Evolutionary conservation across 2,888 invertebrate genomes (phyloP), one percentile per base, ranked within the genome.

Genomic region (Drosophila pegasa): DNA sequence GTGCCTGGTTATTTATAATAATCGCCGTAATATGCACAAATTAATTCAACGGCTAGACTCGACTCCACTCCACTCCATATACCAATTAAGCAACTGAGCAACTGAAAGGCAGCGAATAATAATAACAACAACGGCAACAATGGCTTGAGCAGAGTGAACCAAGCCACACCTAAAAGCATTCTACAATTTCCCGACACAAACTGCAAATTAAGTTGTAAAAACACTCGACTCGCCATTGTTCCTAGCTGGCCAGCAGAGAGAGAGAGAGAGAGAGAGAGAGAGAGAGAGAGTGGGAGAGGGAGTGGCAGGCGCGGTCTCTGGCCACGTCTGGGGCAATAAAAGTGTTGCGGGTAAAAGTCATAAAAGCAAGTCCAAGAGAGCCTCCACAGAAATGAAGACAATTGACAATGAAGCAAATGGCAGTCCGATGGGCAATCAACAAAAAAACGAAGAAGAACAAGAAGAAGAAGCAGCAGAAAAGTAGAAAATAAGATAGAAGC

Each of bases 361-460:
- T 86, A 88, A 88, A 79, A 75, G 67, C 72, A 59, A 72, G 80
- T 64, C 78, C 65, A 62, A 62, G 57, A 62, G 57, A 69, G 45
- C 56, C 47, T 43, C 70, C 67, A 50, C 29, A 48, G 29, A 35
- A 67, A 81, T 70, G 75, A 62, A 81, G 69, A 80, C 88, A 88
- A 83, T 86, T 83, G 88, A 75, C 87, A 88, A 76, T 78, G 74
- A 83, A 80, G 75, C 84, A 88, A 86, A 86, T 85, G 73, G 80
- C 84, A 80, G 71, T 54, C 81, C 67, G 78, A 74, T 60, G 77
- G 66, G 66, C 73, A 61, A 75, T 75, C 57, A 60, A 59, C n/a
- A 55, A 57, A 20, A 51, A 29, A 33, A 41, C 33, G 8, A 29
- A 47, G 9, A 33, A 33, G 10, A 33, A n/a, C n/a, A 33, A 33